Conservation (phyloP, 2,113 vertebrate genomes). For the Caloenas nicobarica region DNA sequence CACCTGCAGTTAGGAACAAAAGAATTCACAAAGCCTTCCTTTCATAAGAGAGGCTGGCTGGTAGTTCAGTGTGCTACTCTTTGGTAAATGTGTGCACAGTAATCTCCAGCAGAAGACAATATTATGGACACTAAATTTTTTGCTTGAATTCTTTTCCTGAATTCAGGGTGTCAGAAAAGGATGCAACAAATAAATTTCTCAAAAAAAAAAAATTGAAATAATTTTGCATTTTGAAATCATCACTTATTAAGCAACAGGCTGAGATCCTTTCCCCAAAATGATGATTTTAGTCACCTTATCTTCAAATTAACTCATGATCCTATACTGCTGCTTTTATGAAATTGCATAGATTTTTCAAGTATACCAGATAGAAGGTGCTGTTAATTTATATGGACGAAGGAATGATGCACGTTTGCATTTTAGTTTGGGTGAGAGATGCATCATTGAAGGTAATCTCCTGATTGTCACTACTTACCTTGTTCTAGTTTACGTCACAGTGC, state of each 20-base stretch:
- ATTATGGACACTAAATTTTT: background rate
- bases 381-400: background rate
- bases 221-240: conserved; percentile 6
- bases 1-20: conserved; percentile 73
- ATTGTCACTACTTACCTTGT: background rate
- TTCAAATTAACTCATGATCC: background rate
- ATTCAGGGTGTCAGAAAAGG: background rate
- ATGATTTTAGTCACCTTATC: background rate
- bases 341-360: background rate
- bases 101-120: background rate
- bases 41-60: conserved; percentile 45
- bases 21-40: conserved; percentile 62
- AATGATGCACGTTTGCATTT: background rate
- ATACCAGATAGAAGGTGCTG: background rate
- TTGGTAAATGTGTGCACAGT: background rate
- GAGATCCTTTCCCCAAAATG: background rate
- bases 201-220: background rate
- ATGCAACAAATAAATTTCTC: background rate
- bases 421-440: background rate
- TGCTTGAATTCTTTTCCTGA: background rate
- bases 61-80: background rate
- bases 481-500: background rate
- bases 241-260: background rate
- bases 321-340: background rate
- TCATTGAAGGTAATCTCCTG: background rate